These are phyloP conservation scores for Eupithecia insigniata DNA, from an alignment of 2,888 invertebrate species.

Conservation along the genomic window DNA sequence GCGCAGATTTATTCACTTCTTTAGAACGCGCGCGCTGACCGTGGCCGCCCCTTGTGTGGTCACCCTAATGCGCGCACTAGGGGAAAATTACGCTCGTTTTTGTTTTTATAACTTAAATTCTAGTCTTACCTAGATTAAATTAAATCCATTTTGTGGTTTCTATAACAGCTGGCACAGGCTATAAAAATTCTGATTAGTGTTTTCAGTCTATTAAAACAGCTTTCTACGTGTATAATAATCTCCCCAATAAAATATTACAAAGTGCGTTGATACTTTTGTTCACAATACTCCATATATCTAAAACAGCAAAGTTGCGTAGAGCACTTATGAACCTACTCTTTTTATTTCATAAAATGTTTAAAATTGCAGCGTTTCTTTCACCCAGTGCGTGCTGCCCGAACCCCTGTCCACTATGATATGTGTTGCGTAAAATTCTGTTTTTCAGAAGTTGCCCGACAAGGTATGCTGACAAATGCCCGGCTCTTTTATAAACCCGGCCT, in stretches of 20 bases:
- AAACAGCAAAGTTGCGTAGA: not conserved
- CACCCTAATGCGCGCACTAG: slow-evolving; percentile 59
- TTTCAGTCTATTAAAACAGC: not conserved
- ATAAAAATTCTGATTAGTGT: not conserved
- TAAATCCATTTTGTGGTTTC: not conserved
- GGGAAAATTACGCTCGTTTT: slow-evolving; percentile 3
- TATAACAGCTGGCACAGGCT: not conserved
- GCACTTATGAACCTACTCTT: not conserved
- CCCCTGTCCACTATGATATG: slow-evolving; percentile 78
- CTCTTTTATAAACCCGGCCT: slow-evolving; percentile 63
- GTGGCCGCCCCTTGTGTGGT: slow-evolving; percentile 62
- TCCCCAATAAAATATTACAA: not conserved
- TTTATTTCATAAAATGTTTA: not conserved
- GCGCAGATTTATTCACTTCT: slow-evolving; percentile 83
- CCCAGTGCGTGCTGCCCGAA: slow-evolving; percentile 58
- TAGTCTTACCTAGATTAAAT: not conserved
- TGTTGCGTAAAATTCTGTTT: slow-evolving; percentile 84
- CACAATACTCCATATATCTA: not conserved
- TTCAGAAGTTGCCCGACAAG: slow-evolving; percentile 70
- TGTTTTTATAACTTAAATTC: not conserved
- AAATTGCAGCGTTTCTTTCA: slow-evolving; percentile 41
- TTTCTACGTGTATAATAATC: not conserved
- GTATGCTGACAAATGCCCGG: slow-evolving; percentile 77
- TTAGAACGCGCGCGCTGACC: slow-evolving; percentile 81
- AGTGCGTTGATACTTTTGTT: not conserved